Evolutionary conservation across 2,797 vertebrate genomes (phyloP), one percentile per base, ranked within the genome.

Genomic region (Harpagifer antarcticus): DNA sequence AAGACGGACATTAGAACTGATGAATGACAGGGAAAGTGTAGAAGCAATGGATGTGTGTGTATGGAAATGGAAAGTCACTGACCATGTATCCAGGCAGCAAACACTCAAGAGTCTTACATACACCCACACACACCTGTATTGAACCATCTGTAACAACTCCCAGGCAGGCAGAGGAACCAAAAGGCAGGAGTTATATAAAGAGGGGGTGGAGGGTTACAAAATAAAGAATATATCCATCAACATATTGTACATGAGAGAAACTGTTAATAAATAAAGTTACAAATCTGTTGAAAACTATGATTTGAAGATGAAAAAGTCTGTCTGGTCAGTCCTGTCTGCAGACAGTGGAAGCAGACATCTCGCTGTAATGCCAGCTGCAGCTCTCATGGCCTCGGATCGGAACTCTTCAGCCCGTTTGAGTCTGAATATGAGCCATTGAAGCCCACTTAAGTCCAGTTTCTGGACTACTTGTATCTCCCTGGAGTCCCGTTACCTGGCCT

Each of bases 211-310:
- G 72, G 68, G 72, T 86, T 88, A 84, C 59, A 90, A 92, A 93
- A 90, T 89, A 92, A 93, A 90, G 69, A 90, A 85, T 82, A 92
- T 79, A 91, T 75, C 82, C 80, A 91, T 92, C 87, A 90, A 87
- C 76, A 59, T 86, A 91, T 90, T 80, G 76, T 87, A 89, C 86
- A 90, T 87, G 85, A 91, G 83, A 89, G 70, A 90, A 90, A 88
- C 84, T 74, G 74, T 81, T 81, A 82, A 87, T 87, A 89, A 91
- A 91, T 91, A 92, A 94, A 88, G 85, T 92, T 92, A 90, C 85
- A 93, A 93, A 93, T 93, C 89, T 89, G 81, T 92, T 86, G 86
- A 92, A 90, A 94, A 93, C 85, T 90, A 90, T 85, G 91, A 87
- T 92, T 89, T 88, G 79, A 83, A 88, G 78, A 91, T 88, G 88